Conservation (phyloP, 1,140 invertebrate species). For the Spodoptera litura region DNA sequence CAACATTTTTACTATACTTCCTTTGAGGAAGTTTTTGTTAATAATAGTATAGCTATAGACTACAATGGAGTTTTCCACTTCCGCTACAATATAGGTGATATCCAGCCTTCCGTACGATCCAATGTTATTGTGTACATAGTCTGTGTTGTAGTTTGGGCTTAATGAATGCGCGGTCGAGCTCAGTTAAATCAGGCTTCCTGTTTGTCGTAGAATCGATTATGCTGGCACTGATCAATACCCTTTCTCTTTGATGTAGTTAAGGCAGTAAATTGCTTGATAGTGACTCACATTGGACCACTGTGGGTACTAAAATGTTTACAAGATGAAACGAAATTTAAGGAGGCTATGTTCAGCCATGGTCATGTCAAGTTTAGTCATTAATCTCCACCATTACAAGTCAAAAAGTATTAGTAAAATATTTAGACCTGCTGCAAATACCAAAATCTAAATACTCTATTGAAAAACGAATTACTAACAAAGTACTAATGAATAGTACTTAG, state of each 20-base stretch:
- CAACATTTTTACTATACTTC: no score
- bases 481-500: no score
- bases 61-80: neutral
- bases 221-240: conserved; percentile 5
- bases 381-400: no score
- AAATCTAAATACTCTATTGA: no score
- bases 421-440: neutral
- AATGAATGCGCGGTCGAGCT: conserved; percentile 33
- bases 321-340: no score
- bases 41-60: neutral
- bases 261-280: conserved; percentile 6
- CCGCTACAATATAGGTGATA: neutral
- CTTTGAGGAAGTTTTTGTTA: neutral
- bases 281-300: neutral
- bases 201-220: conserved; percentile 30
- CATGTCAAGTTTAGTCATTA: no score
- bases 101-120: conserved; percentile 15
- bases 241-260: conserved; percentile 19
- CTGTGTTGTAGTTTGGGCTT: conserved; percentile 19
- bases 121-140: conserved; percentile 29
- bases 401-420: no score
- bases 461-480: no score
- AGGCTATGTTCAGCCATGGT: no score
- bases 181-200: conserved; percentile 36
- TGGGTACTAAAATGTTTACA: neutral